Conservation (phyloP, 2,888 invertebrate species). For the Drosophila vallismaia region DNA sequence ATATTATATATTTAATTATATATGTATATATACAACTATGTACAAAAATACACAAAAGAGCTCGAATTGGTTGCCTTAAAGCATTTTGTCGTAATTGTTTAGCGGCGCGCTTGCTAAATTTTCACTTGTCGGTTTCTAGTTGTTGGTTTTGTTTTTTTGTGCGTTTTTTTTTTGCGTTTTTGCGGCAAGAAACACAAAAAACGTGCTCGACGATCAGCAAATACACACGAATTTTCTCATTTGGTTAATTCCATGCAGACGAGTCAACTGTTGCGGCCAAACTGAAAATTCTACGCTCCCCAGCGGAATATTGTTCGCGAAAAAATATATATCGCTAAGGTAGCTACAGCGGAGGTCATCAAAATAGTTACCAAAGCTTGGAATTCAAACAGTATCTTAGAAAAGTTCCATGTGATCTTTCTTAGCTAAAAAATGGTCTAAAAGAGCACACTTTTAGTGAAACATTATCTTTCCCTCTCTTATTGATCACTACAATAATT, state of each 20-base stretch:
- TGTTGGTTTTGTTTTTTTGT: background rate
- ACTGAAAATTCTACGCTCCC: conserved; percentile 67
- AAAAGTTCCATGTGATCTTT: background rate
- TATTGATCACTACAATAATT: background rate
- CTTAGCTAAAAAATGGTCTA: too few species aligned
- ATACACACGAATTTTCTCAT: conserved; percentile 35
- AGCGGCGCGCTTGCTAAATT: conserved; percentile 4
- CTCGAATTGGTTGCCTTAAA: conserved; percentile 24
- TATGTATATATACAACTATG: conserved; percentile 30
- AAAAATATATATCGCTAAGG: conserved; percentile 24
- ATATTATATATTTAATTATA: conserved; percentile 9
- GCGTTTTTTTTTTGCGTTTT: conserved; percentile 2
- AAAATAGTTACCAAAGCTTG: background rate
- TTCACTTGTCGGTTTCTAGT: conserved; percentile 26
- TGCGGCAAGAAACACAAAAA: conserved; percentile 45
- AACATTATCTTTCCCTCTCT: too few species aligned
- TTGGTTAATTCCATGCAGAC: conserved; percentile 68
- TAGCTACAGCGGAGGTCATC: background rate
- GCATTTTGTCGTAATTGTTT: conserved; percentile 33
- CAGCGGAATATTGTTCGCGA: conserved; percentile 55
- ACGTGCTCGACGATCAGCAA: conserved; percentile 67
- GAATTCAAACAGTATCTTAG: background rate
- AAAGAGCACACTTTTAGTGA: too few species aligned
- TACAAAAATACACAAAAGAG: conserved; percentile 34
- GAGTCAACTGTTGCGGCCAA: conserved; percentile 75